Percentiles rank a stretch among this genome's conserved stretches.
These are phyloP conservation scores for Polydrusus pterygomalis DNA, from an alignment of 2,888 invertebrate species.

Conservation along the genomic window DNA sequence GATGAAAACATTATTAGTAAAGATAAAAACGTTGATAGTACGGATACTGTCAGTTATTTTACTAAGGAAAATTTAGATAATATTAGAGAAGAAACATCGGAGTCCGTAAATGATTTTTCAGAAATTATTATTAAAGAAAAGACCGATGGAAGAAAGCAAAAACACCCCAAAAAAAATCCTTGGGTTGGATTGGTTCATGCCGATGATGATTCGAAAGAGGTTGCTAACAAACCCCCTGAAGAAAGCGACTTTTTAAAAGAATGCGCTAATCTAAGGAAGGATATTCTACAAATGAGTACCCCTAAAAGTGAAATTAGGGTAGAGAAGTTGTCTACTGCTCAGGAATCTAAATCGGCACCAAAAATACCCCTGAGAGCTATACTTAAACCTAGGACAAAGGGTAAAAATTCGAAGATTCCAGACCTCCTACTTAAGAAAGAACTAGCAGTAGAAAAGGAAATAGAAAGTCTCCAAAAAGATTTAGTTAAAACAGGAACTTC, in stretches of 20 bases:
- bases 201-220: conserved; percentile 56
- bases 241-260: conserved; percentile 26
- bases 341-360: not conserved
- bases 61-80: conserved; percentile 17
- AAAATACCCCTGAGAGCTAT: not conserved
- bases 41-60: not conserved
- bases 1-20: not conserved
- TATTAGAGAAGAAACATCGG: conserved; percentile 25
- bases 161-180: conserved; percentile 54
- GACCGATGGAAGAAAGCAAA: conserved; percentile 12
- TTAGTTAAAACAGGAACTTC: not conserved
- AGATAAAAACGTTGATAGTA: not conserved
- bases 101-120: not conserved
- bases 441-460: not conserved
- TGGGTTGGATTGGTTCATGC: conserved; percentile 60
- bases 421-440: conserved; percentile 9
- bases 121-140: not conserved
- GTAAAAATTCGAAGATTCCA: not conserved
- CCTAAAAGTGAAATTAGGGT: not conserved
- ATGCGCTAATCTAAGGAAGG: not conserved
- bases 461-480: not conserved
- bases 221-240: not conserved
- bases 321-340: not conserved
- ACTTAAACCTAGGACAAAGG: conserved; percentile 18
- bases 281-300: conserved; percentile 17